Evolutionary conservation across 2,888 invertebrate species (phyloP), one percentile per base, ranked within the genome.

Genomic region (Athalia cordata): DNA sequence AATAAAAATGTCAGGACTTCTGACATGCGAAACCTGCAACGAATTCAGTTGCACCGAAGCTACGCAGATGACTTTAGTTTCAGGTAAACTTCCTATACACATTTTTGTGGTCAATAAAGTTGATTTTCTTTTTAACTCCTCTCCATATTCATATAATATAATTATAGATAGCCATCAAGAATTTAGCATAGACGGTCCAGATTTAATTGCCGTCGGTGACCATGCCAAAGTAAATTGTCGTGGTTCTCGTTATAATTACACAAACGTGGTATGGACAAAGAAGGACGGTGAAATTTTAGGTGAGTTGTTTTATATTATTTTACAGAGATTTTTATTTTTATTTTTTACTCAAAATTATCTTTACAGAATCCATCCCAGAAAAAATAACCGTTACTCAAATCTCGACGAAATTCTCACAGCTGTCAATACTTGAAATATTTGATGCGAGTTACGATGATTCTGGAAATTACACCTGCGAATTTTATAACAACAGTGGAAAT

Each of bases 211-310:
- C 0, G 90, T 91, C 49, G 93, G 92, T 0, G 94, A 95, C 81
- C 85, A 91, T 77, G 85, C 94, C 0, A 89, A 87, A n/a, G 82
- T 94, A 6, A 91, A 89, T 5, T 95, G 95, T 86, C 93, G 92
- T 3, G 93, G 92, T 0, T 91, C 93, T 0, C 89, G 91, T 15
- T 90, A 90, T 70, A 89, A 91, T 81, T 91, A 89, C 79, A 90
- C 92, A 3, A 83, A 90, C 9, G 86, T 94, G 1, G 82, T 87
- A 15, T 95, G 94, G 95, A 89, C 85, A 62, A 83, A 86, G 68
- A 77, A 82, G n/a, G 74, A 83, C 5, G 61, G 84, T 3, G 79
- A 80, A 81, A 67, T 52, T 9, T 43, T 43, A 8, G 61, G n/a
- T 66, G 7, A n/a, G 70, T 68, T 47, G 55, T 4, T 29, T 49